phyloP scores from a whole-genome alignment of 2,888 invertebrate species.

The Pseudanteris insignis region DNA sequence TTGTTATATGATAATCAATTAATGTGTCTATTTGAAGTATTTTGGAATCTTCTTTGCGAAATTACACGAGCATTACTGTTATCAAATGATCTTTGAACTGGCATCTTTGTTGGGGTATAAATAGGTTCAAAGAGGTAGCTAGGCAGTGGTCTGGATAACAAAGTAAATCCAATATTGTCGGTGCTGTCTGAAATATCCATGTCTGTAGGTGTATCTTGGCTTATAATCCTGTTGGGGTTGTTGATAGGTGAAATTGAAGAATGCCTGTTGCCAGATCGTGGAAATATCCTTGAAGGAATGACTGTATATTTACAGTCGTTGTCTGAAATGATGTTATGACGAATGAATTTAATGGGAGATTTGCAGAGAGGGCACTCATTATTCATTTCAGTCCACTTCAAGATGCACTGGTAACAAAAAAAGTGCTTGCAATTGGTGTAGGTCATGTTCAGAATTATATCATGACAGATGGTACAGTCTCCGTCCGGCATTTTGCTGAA shows the following conservation, averaged over 20 bases:
- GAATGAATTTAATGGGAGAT: neutral
- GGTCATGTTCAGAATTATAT: neutral
- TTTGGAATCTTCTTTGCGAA: no score
- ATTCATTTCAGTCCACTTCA: neutral
- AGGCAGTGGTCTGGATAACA: no score
- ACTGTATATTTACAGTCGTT: neutral
- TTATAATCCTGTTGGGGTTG: no score
- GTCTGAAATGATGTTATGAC: neutral
- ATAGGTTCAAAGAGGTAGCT: no score
- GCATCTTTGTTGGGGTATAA: no score
- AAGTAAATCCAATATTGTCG: no score
- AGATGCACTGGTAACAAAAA: constrained; percentile 5
- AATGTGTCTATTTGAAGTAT: no score
- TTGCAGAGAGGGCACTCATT: constrained; percentile 8
- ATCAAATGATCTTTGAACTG: no score
- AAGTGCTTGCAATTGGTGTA: constrained; percentile 5
- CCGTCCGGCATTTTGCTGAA: constrained; percentile 1
- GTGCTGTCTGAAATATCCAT: no score
- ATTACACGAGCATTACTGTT: no score
- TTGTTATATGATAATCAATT: no score
- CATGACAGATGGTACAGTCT: constrained; percentile 1
- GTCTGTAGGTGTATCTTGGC: neutral
- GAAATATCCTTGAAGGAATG: neutral
- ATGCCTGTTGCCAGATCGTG: neutral
- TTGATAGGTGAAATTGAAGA: no score